These are phyloP conservation scores for Calliphora vomitoria DNA, from an alignment of 2,888 invertebrate species.

Conservation along the genomic window DNA sequence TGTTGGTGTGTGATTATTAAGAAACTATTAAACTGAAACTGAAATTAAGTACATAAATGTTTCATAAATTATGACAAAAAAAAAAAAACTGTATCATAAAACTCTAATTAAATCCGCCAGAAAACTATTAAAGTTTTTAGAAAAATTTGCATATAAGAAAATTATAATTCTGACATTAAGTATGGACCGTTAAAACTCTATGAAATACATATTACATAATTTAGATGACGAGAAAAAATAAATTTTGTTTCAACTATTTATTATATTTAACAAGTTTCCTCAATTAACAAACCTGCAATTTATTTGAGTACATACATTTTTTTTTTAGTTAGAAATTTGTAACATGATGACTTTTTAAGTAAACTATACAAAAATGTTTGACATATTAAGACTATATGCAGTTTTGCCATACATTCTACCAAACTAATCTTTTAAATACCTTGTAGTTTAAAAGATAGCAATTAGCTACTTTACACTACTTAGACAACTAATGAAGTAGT, in stretches of 20 bases:
- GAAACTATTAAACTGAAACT: conserved; percentile 43
- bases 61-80: not conserved
- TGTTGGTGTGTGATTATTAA: conserved; percentile 14
- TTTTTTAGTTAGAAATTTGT: not conserved
- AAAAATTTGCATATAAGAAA: conserved; percentile 18
- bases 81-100: conserved; percentile 18
- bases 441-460: too few species aligned
- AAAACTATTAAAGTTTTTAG: conserved; percentile 17
- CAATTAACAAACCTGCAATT: conserved; percentile 8
- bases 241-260: not conserved
- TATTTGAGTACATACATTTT: not conserved
- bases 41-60: conserved; percentile 17
- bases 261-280: conserved; percentile 20
- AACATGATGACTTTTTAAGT: too few species aligned
- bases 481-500: too few species aligned
- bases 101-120: conserved; percentile 1
- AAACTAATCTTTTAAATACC: too few species aligned
- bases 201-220: not conserved
- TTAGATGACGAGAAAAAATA: not conserved
- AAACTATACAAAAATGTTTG: too few species aligned
- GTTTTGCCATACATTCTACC: too few species aligned
- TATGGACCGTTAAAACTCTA: not conserved
- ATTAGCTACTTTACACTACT: too few species aligned
- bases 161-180: conserved; percentile 10
- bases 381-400: too few species aligned